Percentiles rank a stretch among this genome's conserved stretches.
phyloP scores from a whole-genome alignment of 2,888 invertebrate genomes.

The Cheilosia vernalis region DNA sequence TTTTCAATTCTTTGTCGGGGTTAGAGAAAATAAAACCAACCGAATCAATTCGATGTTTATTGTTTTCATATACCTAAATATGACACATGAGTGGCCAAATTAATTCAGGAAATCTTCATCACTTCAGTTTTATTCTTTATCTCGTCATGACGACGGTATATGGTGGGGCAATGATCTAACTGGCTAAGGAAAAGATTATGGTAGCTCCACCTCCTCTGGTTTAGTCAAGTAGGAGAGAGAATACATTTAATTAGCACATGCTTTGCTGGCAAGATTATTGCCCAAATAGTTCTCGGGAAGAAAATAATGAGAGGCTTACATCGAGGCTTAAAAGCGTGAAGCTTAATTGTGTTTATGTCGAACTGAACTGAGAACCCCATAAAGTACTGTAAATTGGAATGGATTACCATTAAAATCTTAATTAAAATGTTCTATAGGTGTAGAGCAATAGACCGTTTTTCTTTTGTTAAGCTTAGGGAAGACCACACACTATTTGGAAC shows the following conservation, averaged over 20 bases:
- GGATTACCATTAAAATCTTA: neutral
- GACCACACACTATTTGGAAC: neutral
- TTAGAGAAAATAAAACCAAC: neutral
- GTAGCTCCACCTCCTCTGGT: conserved; percentile 15
- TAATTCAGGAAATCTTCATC: conserved; percentile 34
- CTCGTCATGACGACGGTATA: neutral
- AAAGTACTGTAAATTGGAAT: neutral
- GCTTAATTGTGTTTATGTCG: neutral
- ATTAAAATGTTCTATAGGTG: neutral
- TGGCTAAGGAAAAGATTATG: conserved; percentile 13
- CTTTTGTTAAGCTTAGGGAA: neutral
- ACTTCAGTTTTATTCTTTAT: conserved; percentile 5
- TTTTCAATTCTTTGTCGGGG: neutral
- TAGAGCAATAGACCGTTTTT: no score
- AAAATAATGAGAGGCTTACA: neutral
- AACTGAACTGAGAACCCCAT: neutral
- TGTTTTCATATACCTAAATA: conserved; percentile 7
- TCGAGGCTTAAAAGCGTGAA: neutral
- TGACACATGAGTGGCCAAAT: neutral
- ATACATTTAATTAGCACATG: conserved; percentile 58
- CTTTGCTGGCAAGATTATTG: conserved; percentile 46
- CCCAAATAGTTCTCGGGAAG: neutral
- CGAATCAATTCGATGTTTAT: conserved; percentile 21
- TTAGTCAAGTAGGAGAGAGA: neutral
- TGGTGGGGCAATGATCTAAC: conserved; percentile 9